phyloP scores from a whole-genome alignment of 2,113 vertebrate species.

The Narcine bancroftii region DNA sequence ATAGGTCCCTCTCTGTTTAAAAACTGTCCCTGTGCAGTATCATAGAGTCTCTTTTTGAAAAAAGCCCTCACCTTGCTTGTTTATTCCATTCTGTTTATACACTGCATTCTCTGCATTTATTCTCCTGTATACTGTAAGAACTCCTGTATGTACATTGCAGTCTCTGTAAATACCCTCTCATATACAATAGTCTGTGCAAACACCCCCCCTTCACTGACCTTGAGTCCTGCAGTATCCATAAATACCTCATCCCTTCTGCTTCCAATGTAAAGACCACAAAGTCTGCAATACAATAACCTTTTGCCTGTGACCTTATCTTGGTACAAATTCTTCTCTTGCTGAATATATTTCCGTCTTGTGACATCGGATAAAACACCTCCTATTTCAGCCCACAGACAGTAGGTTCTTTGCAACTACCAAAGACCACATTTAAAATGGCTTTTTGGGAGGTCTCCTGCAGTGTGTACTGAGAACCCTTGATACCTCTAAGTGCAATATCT shows the following conservation, averaged over 20 bases:
- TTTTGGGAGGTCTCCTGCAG: not conserved
- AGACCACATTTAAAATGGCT: no score
- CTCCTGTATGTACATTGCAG: no score
- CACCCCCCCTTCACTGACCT: not conserved
- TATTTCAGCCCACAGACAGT: not conserved
- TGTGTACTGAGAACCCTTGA: not conserved
- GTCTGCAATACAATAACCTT: not conserved
- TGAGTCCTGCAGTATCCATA: not conserved
- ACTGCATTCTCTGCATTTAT: no score
- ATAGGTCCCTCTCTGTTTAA: no score
- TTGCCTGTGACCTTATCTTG: not conserved
- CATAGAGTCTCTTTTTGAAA: no score
- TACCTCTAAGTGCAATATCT: not conserved
- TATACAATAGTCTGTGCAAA: not conserved
- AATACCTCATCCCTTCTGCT: not conserved
- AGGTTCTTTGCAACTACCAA: not conserved
- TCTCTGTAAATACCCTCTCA: not conserved
- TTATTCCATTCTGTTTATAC: no score
- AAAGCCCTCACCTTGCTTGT: no score
- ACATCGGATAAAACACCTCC: not conserved
- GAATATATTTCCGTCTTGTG: not conserved
- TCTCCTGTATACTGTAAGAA: no score
- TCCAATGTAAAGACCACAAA: not conserved
- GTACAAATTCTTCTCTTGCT: not conserved
- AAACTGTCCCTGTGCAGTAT: no score